Conservation (phyloP, 2,888 invertebrate genomes). For the Ptycholaimellus sp. region DNA sequence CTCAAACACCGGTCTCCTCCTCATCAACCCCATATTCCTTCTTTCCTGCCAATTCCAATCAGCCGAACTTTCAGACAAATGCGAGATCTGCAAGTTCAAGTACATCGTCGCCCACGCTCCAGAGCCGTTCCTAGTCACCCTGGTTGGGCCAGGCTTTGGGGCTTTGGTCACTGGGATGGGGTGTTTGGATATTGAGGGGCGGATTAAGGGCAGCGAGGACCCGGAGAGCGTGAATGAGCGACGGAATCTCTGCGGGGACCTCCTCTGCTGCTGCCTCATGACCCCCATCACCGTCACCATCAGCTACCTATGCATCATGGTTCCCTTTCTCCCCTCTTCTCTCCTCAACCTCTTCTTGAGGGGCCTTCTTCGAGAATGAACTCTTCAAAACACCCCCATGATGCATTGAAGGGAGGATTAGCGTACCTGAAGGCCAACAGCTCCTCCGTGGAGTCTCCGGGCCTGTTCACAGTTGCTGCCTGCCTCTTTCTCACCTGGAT, state of each 20-base stretch:
- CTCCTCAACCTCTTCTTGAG: too few species aligned
- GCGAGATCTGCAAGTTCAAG: slow-evolving; percentile 46
- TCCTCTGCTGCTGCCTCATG: slow-evolving; percentile 35
- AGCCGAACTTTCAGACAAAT: slow-evolving; percentile 43
- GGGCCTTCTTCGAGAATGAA: too few species aligned
- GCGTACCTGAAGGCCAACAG: too few species aligned
- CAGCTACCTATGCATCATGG: slow-evolving; percentile 31
- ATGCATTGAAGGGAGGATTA: too few species aligned
- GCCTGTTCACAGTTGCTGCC: too few species aligned
- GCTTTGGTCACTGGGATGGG: too few species aligned
- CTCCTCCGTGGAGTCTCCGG: too few species aligned
- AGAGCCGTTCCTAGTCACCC: slow-evolving; percentile 1
- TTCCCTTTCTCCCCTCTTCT: slow-evolving; percentile 24
- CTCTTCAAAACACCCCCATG: too few species aligned
- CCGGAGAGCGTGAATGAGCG: slow-evolving; percentile 29
- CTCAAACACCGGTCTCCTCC: slow-evolving; percentile 48
- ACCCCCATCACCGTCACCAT: slow-evolving; percentile 37
- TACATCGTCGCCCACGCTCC: slow-evolving; percentile 40
- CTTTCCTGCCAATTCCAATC: slow-evolving; percentile 46
- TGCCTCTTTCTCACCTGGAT: too few species aligned
- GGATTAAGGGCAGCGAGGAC: slow-evolving; percentile 36
- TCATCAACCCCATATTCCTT: too few species aligned
- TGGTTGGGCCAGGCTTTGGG: too few species aligned
- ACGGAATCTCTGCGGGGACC: slow-evolving; percentile 33
- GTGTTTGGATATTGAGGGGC: too few species aligned